These are phyloP conservation scores for Oryzias javanicus DNA, from an alignment of 2,113 vertebrate species.

Conservation along the genomic window DNA sequence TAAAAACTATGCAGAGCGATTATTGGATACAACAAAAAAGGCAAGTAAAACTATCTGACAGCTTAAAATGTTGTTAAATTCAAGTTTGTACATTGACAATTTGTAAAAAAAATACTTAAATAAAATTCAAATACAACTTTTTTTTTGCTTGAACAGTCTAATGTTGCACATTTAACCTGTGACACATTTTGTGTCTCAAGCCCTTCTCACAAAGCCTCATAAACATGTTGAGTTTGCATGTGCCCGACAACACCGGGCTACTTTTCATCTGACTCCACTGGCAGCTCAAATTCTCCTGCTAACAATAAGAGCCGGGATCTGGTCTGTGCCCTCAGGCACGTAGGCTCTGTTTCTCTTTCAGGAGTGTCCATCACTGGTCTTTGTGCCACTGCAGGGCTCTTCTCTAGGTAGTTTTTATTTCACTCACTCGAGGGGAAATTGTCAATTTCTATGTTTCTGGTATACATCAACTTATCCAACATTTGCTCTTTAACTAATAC, in stretches of 20 bases:
- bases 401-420: constrained; percentile 3
- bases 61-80: too few species aligned
- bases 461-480: too few species aligned
- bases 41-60: too few species aligned
- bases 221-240: not conserved
- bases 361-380: constrained; percentile 41
- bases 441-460: too few species aligned
- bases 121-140: too few species aligned
- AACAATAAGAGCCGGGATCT: constrained; percentile 32
- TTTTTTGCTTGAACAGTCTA: too few species aligned
- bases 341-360: constrained; percentile 49
- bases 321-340: constrained; percentile 55
- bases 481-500: too few species aligned
- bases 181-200: not conserved
- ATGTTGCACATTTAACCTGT: not conserved
- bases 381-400: constrained; percentile 48
- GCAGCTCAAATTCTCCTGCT: constrained; percentile 39
- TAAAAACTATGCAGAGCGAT: too few species aligned
- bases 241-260: constrained; percentile 5
- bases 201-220: not conserved
- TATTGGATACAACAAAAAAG: too few species aligned
- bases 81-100: too few species aligned
- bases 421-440: not conserved
- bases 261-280: constrained; percentile 40
- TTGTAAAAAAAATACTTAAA: too few species aligned